Evolutionary conservation across 2,797 vertebrate genomes (phyloP).

Genomic region (Hydrocynus forskahlii): DNA sequence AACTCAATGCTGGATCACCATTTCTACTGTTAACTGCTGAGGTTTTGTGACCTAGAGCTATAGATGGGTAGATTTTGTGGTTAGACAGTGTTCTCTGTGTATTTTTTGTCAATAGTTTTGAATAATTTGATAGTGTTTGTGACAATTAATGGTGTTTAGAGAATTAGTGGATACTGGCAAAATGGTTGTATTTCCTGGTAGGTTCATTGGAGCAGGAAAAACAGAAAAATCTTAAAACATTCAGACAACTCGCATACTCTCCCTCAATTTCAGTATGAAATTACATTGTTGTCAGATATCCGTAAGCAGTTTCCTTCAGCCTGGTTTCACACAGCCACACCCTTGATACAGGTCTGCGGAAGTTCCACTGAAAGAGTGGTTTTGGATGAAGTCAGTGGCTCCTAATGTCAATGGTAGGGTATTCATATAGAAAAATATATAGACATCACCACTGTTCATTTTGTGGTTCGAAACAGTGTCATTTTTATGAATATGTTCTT

Average conservation of each 20-base stretch:
- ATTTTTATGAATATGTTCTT: too few species aligned
- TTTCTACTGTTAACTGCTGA: too few species aligned
- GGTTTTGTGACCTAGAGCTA: not conserved
- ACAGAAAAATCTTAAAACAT: too few species aligned
- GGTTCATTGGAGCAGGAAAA: too few species aligned
- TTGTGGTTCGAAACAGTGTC: too few species aligned
- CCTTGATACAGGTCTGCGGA: constrained; percentile 12
- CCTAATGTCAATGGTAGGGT: not conserved
- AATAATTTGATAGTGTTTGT: not conserved
- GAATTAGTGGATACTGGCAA: too few species aligned
- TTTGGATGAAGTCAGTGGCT: constrained; percentile 2
- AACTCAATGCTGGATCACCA: too few species aligned
- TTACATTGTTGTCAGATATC: constrained; percentile 12
- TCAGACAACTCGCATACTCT: not conserved
- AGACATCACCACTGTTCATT: too few species aligned
- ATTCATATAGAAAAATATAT: not conserved
- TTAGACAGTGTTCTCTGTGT: too few species aligned
- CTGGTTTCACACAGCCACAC: constrained; percentile 10
- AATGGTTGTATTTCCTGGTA: too few species aligned
- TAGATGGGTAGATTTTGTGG: not conserved
- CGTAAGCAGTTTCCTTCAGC: not conserved
- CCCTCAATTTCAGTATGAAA: not conserved
- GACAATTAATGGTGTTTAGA: too few species aligned
- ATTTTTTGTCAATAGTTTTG: too few species aligned
- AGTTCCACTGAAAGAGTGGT: not conserved